Percentiles rank a stretch among this genome's conserved stretches.
Conservation (phyloP, 2,113 vertebrate species). For the Etheostoma spectabile region DNA sequence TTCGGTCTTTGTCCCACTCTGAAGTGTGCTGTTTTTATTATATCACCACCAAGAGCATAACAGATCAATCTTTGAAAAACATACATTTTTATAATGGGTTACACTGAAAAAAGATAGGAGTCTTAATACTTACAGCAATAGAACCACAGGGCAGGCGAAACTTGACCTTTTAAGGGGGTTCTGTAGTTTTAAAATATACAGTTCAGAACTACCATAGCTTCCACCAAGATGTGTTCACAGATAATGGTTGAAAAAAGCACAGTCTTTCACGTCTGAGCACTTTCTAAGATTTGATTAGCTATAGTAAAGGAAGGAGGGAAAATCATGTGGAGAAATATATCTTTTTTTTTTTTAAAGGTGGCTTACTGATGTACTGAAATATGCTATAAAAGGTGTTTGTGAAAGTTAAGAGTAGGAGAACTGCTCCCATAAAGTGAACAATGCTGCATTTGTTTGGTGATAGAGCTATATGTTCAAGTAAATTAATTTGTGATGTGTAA, state of each 20-base stretch:
- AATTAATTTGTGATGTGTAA: background rate
- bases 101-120: background rate
- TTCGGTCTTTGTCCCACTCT: background rate
- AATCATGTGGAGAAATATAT: slow-evolving; percentile 4
- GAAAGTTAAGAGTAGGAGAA: background rate
- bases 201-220: background rate
- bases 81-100: background rate
- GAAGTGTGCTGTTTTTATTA: background rate
- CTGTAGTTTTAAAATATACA: background rate
- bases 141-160: background rate
- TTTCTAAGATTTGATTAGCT: slow-evolving; percentile 49
- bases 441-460: background rate
- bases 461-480: background rate
- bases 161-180: background rate
- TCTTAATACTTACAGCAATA: background rate
- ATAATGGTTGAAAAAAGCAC: slow-evolving; percentile 19
- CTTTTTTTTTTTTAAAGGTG: slow-evolving; percentile 42
- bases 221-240: background rate
- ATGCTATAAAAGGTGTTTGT: background rate
- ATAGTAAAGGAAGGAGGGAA: background rate
- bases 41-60: background rate
- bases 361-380: background rate
- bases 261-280: slow-evolving; percentile 14
- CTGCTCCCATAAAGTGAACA: background rate
- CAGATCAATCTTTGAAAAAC: background rate